These are phyloP conservation scores for Erpornis zantholeuca DNA, from an alignment of 2,113 vertebrate genomes.

Conservation along the genomic window DNA sequence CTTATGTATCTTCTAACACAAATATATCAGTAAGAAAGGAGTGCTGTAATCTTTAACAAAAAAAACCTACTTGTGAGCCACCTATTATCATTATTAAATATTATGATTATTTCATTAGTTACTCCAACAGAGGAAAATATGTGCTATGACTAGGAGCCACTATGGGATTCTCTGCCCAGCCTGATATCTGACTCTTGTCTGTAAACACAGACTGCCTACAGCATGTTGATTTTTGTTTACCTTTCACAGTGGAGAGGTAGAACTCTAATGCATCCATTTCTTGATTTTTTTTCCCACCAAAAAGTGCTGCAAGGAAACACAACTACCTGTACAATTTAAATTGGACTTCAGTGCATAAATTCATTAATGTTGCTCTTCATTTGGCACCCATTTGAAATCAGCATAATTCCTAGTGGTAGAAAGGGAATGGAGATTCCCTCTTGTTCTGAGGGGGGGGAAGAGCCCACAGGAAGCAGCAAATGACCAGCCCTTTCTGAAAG, in stretches of 20 bases:
- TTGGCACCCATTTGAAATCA: neutral
- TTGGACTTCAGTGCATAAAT: neutral
- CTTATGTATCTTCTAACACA: neutral
- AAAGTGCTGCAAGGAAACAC: neutral
- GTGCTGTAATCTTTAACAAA: neutral
- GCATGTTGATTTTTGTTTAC: neutral
- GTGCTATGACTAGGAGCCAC: neutral
- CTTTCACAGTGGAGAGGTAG: neutral
- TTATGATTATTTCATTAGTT: slow-evolving; percentile 6
- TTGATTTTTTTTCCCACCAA: neutral
- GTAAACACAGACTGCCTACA: neutral
- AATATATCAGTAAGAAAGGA: neutral
- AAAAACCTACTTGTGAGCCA: neutral
- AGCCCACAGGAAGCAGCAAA: neutral
- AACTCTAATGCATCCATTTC: neutral
- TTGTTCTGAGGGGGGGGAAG: neutral
- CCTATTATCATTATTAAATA: neutral
- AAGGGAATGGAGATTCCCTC: neutral
- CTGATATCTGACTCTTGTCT: neutral
- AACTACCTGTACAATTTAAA: neutral
- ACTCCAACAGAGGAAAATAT: neutral
- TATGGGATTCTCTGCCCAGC: neutral
- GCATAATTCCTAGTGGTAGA: neutral
- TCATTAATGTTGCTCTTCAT: neutral
- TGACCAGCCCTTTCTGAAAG: neutral